Evolutionary conservation across 2,888 invertebrate genomes (phyloP).

Genomic region (Ectemnius lituratus): DNA sequence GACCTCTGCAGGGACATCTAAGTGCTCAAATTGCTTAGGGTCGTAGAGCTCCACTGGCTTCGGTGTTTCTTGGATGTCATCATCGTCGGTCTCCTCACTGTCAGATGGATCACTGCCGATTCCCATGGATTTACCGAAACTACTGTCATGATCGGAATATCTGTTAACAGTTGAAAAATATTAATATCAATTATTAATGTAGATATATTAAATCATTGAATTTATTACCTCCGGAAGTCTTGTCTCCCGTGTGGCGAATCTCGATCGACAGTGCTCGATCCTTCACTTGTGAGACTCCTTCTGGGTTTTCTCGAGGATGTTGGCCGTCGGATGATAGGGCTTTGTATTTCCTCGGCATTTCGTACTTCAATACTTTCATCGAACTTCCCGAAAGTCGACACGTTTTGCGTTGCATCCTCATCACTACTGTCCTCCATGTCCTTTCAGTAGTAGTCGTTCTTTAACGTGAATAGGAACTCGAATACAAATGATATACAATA

Average conservation of each 20-base stretch:
- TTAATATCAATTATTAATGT: no score
- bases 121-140: conserved; percentile 52
- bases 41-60: conserved; percentile 81
- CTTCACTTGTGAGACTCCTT: conserved; percentile 32
- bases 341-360: conserved; percentile 81
- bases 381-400: conserved; percentile 70
- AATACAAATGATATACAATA: no score
- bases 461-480: no score
- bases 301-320: conserved; percentile 47
- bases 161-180: conserved; percentile 13
- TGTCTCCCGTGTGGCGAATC: conserved; percentile 60
- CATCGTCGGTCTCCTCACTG: conserved; percentile 74
- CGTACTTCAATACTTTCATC: conserved; percentile 82
- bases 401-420: conserved; percentile 60
- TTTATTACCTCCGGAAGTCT: conserved; percentile 53
- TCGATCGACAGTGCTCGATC: conserved; percentile 41
- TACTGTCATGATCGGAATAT: conserved; percentile 34
- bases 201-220: no score
- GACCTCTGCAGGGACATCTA: conserved; percentile 90
- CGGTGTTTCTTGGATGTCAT: conserved; percentile 67
- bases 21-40: conserved; percentile 89
- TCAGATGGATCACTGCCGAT: conserved; percentile 71
- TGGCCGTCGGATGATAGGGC: conserved; percentile 73
- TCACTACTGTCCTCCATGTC: conserved; percentile 55
- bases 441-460: conserved; percentile 22